These are phyloP conservation scores for Sebastes taczanowskii DNA, from an alignment of 2,797 vertebrate genomes.

Conservation along the genomic window DNA sequence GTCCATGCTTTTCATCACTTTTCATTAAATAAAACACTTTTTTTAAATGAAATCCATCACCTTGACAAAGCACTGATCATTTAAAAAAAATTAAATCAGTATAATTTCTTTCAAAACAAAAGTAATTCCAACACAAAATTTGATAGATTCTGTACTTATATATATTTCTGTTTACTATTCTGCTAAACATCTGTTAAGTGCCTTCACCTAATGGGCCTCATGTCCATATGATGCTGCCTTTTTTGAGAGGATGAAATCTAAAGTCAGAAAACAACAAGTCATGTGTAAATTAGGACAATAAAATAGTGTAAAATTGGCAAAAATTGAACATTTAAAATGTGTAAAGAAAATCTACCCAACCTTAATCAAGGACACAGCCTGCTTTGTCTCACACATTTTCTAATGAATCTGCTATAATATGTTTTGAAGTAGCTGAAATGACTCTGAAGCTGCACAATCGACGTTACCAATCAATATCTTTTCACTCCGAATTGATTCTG, in stretches of 20 bases:
- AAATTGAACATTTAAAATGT: not conserved
- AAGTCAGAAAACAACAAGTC: not conserved
- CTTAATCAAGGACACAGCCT: slow-evolving; percentile 8
- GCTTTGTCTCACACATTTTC: not conserved
- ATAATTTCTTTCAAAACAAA: not conserved
- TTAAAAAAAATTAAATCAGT: not conserved
- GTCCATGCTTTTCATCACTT: not conserved
- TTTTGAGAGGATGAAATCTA: not conserved
- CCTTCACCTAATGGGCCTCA: not conserved
- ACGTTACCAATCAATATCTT: slow-evolving; percentile 6
- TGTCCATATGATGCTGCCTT: slow-evolving; percentile 4
- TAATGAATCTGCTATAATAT: not conserved
- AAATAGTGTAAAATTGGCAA: not conserved
- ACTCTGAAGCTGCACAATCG: not conserved
- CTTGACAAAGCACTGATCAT: not conserved
- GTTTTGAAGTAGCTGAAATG: not conserved
- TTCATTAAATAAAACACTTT: slow-evolving; percentile 6
- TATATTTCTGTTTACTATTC: not conserved
- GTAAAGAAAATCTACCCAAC: not conserved
- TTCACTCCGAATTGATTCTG: slow-evolving; percentile 4
- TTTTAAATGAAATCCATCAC: not conserved
- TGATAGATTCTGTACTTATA: not conserved
- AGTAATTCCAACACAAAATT: not conserved
- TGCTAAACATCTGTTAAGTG: slow-evolving; percentile 16
- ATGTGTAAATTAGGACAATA: not conserved